Percentiles rank a stretch among this genome's conserved stretches.
phyloP scores from a whole-genome alignment of 2,113 vertebrate species.

The Callospermophilus lateralis region DNA sequence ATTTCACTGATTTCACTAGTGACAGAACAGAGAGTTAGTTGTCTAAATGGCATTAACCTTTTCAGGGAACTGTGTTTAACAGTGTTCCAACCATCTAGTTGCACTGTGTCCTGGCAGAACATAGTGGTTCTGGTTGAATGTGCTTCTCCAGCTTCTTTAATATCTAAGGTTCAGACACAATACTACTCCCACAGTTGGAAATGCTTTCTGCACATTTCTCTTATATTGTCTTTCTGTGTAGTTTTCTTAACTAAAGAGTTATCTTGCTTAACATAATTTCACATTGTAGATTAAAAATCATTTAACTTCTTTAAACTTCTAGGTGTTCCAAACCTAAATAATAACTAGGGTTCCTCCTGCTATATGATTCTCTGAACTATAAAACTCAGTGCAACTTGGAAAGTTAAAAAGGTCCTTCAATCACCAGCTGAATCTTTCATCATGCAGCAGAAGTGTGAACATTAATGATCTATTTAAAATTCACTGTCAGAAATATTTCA shows the following conservation, averaged over 20 bases:
- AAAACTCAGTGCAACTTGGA: constrained; percentile 8
- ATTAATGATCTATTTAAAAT: constrained; percentile 76
- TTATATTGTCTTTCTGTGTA: background rate
- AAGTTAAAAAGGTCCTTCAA: constrained; percentile 42
- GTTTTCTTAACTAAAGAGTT: background rate
- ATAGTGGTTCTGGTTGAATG: background rate
- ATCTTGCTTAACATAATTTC: background rate
- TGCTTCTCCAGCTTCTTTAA: background rate
- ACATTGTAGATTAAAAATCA: background rate
- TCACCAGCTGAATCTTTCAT: constrained; percentile 64
- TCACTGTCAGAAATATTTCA: constrained; percentile 75
- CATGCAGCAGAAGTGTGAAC: constrained; percentile 36
- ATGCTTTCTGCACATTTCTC: background rate
- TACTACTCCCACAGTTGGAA: background rate
- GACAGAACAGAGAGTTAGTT: constrained; percentile 15
- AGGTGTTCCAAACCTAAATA: background rate
- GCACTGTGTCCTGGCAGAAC: too few species aligned
- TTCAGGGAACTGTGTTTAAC: background rate
- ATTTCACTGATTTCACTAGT: background rate
- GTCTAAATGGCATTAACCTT: background rate
- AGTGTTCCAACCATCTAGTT: background rate
- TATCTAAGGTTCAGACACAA: background rate
- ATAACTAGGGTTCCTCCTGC: background rate
- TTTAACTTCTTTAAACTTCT: background rate
- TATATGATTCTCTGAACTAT: background rate